These are phyloP conservation scores for Conopomorpha cramerella DNA, from an alignment of 1,140 invertebrate genomes.

Conservation along the genomic window DNA sequence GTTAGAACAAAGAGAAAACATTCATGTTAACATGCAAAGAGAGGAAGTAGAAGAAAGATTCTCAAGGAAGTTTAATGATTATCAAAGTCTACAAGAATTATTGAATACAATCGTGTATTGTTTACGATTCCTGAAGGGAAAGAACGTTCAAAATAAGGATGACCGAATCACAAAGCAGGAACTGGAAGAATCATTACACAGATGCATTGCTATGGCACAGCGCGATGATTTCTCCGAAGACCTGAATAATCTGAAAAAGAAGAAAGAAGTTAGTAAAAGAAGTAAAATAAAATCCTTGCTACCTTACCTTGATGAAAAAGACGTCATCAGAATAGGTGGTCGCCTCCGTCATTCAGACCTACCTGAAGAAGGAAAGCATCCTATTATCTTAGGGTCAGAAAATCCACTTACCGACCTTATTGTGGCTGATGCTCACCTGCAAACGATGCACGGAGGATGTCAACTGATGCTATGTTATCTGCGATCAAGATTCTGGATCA, in stretches of 20 bases:
- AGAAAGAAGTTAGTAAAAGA: neutral
- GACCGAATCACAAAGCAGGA: too few species aligned
- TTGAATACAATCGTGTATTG: slow-evolving; percentile 1
- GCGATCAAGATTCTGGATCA: slow-evolving; percentile 9
- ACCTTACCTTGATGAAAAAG: slow-evolving; percentile 2
- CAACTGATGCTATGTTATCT: slow-evolving; percentile 7
- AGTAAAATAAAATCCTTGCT: slow-evolving; percentile 1
- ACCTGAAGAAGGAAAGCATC: slow-evolving; percentile 3
- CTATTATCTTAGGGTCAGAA: slow-evolving; percentile 5
- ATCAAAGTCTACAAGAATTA: slow-evolving; percentile 11
- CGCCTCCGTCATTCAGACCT: slow-evolving; percentile 5
- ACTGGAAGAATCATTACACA: slow-evolving; percentile 20
- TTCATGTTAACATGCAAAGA: too few species aligned
- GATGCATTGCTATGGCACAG: too few species aligned
- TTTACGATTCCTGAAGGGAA: too few species aligned
- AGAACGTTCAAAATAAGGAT: too few species aligned
- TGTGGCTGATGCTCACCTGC: slow-evolving; percentile 6
- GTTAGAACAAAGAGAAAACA: too few species aligned
- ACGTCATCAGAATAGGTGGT: slow-evolving; percentile 7
- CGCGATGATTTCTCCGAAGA: too few species aligned
- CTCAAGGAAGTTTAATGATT: too few species aligned
- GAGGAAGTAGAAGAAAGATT: slow-evolving; percentile 39
- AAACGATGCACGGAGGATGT: slow-evolving; percentile 5
- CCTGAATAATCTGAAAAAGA: too few species aligned
- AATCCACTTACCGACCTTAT: slow-evolving; percentile 5